Evolutionary conservation across 1,140 invertebrate species (phyloP), one percentile per base, ranked within the genome.

Genomic region (Cydia strobilella): DNA sequence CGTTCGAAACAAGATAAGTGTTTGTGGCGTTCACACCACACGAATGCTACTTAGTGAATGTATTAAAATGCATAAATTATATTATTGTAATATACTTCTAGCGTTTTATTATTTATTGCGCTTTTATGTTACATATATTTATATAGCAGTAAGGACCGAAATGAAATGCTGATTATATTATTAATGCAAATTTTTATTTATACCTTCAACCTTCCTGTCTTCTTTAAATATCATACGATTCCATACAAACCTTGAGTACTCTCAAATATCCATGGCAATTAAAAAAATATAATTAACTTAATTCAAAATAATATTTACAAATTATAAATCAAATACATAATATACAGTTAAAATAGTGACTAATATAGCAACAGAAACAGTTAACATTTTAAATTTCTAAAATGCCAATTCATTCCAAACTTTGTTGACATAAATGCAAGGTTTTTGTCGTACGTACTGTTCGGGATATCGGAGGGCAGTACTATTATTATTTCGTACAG

Each of bases 331-430:
- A 85, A 88, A 90, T 90, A 90, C 81, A 91, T 87, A 90, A 90
- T 90, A 90, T 91, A 92, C 90, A 92, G 90, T 91, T 91, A 91
- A 86, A 91, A 87, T 92, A 91, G 81, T 91, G 89, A 92, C 90
- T 92, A 86, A 90, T 84, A 83, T 86, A 87, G 80, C 77, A 87
- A 90, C 86, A 86, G 83, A 88, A 89, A 82, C 65, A 78, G 82
- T 86, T 82, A 83, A 84, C 72, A 65, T 48, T 76, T 80, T 81
- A 87, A 87, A 87, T 73, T 79, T 83, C 79, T 72, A 84, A 82
- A 85, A 31, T 76, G 23, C 35, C 66, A 69, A 82, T 79, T 73
- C 66, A 78, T 77, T 75, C 73, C 73, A 76, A 75, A 75, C 74
- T 76, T 79, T 77, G 48, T 75, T 74, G 25, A 39, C 74, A 71